Evolutionary conservation across 2,888 invertebrate genomes (phyloP).

Genomic region (Hyles lineata): DNA sequence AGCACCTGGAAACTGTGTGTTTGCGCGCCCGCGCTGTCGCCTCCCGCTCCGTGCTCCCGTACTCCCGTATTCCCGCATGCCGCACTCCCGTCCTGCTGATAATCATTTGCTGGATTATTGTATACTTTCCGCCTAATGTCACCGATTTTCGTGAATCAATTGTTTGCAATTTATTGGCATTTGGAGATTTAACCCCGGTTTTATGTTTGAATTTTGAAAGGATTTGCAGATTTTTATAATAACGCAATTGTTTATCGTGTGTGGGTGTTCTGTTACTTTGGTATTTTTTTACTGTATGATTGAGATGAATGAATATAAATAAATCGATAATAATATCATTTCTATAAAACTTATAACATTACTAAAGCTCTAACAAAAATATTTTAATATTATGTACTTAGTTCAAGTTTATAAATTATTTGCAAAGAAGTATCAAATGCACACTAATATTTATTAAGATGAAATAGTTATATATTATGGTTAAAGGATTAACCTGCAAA

Average conservation of each 20-base stretch:
- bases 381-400: too few species aligned
- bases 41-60: slow-evolving; percentile 47
- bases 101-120: slow-evolving; percentile 82
- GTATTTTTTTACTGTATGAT: not conserved
- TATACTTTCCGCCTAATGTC: slow-evolving; percentile 80
- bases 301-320: too few species aligned
- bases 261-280: not conserved
- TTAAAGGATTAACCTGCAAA: too few species aligned
- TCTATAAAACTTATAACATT: too few species aligned
- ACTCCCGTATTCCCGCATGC: slow-evolving; percentile 29
- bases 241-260: not conserved
- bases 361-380: too few species aligned
- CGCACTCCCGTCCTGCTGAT: slow-evolving; percentile 49
- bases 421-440: too few species aligned
- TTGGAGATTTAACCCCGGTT: slow-evolving; percentile 51
- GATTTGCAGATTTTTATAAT: slow-evolving; percentile 46
- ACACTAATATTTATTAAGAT: too few species aligned
- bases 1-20: slow-evolving; percentile 83
- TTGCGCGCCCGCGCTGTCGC: slow-evolving; percentile 59
- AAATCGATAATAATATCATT: too few species aligned
- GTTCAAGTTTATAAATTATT: too few species aligned
- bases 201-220: slow-evolving; percentile 55
- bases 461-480: too few species aligned
- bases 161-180: slow-evolving; percentile 60
- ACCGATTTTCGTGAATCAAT: slow-evolving; percentile 72